Base-by-base conservation (phyloP, 2,888 invertebrate genomes). In the Pocota personata region DNA sequence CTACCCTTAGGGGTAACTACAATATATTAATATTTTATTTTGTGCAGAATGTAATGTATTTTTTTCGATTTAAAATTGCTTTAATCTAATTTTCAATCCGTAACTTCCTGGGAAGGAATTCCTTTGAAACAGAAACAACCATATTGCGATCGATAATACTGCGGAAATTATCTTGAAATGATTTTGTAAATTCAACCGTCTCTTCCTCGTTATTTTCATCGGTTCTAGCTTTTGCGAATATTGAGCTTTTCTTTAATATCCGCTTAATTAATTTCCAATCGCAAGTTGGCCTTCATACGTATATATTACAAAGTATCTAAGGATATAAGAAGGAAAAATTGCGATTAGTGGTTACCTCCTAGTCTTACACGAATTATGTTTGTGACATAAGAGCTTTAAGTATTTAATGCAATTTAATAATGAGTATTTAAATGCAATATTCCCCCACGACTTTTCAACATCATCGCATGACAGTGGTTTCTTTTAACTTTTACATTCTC, bases 121-220 rank as follows among this genome's bases (percentile, higher is more conserved):
- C 50, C 48, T 72, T 50, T 72, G 35, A 37, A 72, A 46, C 8
- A 19, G 46, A 46, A 46, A 50, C 21, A 12, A 73, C 60, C 72
- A 73, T n/a, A n/a, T 52, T 35, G 46, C 27, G 60, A 62, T 73
- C 72, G 60, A 73, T 73, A 73, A 73, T 73, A 10, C 19, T 50
- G 37, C 72, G 72, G 72, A 73, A 73, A 73, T 73, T 73, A 73
- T 73, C 16, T 37, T 60, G 50, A 73, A 73, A 62, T 62, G 60
- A 62, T 73, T 73, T 73, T 19, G 50, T 73, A 62, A 60, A 73
- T 73, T 52, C 60, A 60, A 52, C 50, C 19, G 62, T 60, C 48
- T 73, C 60, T 40, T 60, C 37, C 27, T 50, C 72, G 48, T 62
- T 73, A 73, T 73, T 60, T 73, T 62, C 37, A 73, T 62, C 50